Evolutionary conservation across 2,113 vertebrate genomes (phyloP).

Genomic region (Pionites leucogaster): DNA sequence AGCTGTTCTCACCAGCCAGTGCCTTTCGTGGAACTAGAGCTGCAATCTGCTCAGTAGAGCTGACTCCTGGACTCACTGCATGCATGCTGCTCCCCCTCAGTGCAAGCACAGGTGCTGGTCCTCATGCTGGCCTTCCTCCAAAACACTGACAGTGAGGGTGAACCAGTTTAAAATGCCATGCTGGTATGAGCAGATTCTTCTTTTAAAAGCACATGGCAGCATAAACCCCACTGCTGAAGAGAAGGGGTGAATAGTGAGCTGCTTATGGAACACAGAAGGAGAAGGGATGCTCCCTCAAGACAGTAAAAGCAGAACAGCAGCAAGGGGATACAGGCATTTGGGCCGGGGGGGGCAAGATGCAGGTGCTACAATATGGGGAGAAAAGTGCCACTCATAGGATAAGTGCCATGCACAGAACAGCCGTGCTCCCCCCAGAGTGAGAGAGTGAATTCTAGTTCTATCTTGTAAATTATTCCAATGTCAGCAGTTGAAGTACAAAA

Average conservation of each 20-base stretch:
- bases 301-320: background rate
- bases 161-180: background rate
- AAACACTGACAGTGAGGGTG: fast-evolving
- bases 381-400: fast-evolving
- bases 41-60: background rate
- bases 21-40: fast-evolving
- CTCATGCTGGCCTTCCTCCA: fast-evolving
- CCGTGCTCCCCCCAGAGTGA: fast-evolving
- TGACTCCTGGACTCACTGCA: background rate
- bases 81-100: fast-evolving
- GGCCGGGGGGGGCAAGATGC: fast-evolving
- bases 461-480: background rate
- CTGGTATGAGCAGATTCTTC: background rate
- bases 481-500: background rate
- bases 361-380: fast-evolving
- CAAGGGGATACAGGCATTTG: background rate
- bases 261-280: background rate
- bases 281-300: fast-evolving
- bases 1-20: fast-evolving
- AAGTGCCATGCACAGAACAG: fast-evolving
- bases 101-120: fast-evolving
- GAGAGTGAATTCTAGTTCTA: background rate
- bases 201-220: background rate
- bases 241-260: fast-evolving
- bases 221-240: fast-evolving